Evolutionary conservation across 2,888 invertebrate species (phyloP).

Genomic region (Hanleya hanleyi): DNA sequence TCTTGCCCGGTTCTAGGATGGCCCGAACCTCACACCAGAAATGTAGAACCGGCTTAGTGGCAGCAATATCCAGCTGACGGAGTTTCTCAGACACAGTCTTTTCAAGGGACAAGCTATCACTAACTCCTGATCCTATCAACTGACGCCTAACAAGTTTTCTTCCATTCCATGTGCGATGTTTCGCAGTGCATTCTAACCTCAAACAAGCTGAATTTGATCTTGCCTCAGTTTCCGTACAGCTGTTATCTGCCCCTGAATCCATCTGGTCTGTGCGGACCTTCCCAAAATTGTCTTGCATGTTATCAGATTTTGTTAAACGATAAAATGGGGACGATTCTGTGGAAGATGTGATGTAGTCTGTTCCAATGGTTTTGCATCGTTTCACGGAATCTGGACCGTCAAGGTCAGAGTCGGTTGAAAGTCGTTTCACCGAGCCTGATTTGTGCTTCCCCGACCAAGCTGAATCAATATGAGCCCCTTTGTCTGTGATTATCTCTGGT

Average conservation of each 20-base stretch:
- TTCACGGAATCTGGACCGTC: neutral
- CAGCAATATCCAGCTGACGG: slow-evolving; percentile 4
- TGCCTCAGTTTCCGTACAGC: too few relatives aligned
- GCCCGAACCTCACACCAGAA: slow-evolving; percentile 15
- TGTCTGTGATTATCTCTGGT: neutral
- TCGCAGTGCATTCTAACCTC: slow-evolving; percentile 18
- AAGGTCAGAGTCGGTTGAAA: neutral
- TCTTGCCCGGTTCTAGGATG: slow-evolving; percentile 10
- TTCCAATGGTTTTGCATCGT: too few relatives aligned
- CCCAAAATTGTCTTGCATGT: too few relatives aligned
- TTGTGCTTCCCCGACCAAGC: neutral
- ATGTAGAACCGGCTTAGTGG: slow-evolving; percentile 4
- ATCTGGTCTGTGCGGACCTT: too few relatives aligned
- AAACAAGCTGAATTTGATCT: too few relatives aligned
- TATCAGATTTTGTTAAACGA: too few relatives aligned
- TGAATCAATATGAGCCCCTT: neutral
- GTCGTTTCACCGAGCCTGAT: neutral
- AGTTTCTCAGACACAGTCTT: slow-evolving; percentile 27
- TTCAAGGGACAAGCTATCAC: slow-evolving; percentile 23
- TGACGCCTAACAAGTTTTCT: slow-evolving; percentile 34
- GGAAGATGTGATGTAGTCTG: too few relatives aligned
- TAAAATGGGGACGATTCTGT: too few relatives aligned
- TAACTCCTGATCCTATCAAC: slow-evolving; percentile 31
- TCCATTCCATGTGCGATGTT: slow-evolving; percentile 26
- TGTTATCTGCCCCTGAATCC: too few relatives aligned